Evolutionary conservation across 2,797 vertebrate species (phyloP), one percentile per base, ranked within the genome.

Genomic region (Poeciliopsis gracilis): DNA sequence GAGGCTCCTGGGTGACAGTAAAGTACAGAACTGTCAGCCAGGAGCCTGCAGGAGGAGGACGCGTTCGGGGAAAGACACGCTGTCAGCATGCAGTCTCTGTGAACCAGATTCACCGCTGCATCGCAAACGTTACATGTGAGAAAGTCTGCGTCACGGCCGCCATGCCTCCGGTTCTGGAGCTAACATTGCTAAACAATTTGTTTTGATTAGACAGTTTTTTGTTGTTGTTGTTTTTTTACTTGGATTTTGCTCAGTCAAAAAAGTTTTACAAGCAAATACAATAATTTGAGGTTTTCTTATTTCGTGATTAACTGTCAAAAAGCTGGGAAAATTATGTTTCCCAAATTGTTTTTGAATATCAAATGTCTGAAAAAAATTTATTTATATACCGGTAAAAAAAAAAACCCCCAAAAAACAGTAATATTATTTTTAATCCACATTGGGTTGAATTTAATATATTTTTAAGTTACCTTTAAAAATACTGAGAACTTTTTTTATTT

Each of bases 1-100:
- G 8, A 85, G 83, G 88, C 86, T 86, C 89, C 92, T 92, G 91
- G 94, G 90, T 89, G 88, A 93, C 91, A 93, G 88, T 69, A 0
- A 38, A 83, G 84, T 83, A 92, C 86, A 91, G 94, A 92, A 41
- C 23, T 69, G 66, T 43, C 66, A 43, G 10, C 38, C 66, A 69
- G 66, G 25, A 69, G 36, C 23, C 25, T 11, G 55, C 38, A 75
- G 43, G 11, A 90, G 81, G 73, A 77, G 57, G 77, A 85, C 76
- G 18, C 76, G 79, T 82, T 90, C 81, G 81, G 77, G 77, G 85
- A 89, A 69, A 87, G 81, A 78, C 41, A 78, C 12, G 72, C 81
- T 83, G 86, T 90, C 88, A 91, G 43, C 13, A 23, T 78, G 77
- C 78, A 85, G 86, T 88, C 84, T 84, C 33, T 86, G 63, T 86